Conservation (phyloP, 2,113 vertebrate species). For the Strix uralensis region DNA sequence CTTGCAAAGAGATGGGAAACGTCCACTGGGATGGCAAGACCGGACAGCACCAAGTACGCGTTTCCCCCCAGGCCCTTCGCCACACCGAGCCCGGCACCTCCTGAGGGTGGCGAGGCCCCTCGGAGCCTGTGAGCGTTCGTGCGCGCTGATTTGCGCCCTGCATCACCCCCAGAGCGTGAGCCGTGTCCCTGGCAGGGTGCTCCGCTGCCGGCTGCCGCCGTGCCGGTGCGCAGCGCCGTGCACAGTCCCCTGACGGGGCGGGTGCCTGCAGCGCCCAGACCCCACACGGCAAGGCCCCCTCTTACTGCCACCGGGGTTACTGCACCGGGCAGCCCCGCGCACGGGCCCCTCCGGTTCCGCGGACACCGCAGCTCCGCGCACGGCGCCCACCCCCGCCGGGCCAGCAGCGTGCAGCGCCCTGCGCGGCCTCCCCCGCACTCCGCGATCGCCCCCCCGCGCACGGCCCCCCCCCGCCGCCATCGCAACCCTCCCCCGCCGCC, state of each 20-base stretch:
- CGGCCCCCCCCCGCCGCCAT: not conserved
- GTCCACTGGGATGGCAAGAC: not conserved
- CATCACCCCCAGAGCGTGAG: not conserved
- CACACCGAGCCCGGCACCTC: not conserved
- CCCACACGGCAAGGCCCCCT: not conserved
- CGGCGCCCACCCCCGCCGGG: not conserved
- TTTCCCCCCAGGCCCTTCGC: not conserved
- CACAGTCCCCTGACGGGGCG: rapidly evolving
- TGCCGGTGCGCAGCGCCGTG: not conserved
- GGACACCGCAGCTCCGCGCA: not conserved
- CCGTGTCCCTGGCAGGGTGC: not conserved
- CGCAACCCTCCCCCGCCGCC: not conserved
- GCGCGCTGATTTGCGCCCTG: rapidly evolving
- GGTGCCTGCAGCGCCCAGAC: not conserved
- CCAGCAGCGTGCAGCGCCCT: not conserved
- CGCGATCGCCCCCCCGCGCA: not conserved
- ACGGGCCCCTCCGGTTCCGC: too few species aligned
- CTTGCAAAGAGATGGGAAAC: not conserved
- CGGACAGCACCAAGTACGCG: not conserved
- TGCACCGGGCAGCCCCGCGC: not conserved
- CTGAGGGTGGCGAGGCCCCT: not conserved
- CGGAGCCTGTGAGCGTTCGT: rapidly evolving
- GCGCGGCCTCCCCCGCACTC: not conserved
- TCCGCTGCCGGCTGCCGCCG: not conserved
- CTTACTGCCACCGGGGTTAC: too few species aligned